phyloP scores from a whole-genome alignment of 1,140 invertebrate genomes.

The Trissolcus basalis region DNA sequence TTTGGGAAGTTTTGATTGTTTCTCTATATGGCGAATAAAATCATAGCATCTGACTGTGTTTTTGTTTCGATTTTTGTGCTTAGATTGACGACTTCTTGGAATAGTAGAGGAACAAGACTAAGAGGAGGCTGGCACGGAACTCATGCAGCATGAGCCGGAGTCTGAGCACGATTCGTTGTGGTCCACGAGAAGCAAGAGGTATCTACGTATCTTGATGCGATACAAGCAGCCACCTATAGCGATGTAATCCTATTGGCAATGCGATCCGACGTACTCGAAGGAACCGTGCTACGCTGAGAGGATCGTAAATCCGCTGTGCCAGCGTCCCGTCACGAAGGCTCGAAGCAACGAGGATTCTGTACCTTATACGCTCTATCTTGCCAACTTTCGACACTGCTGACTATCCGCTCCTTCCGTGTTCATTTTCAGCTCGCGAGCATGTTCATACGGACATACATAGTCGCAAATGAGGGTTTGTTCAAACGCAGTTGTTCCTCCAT shows the following conservation, averaged over 20 bases:
- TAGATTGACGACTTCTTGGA: constrained; percentile 51
- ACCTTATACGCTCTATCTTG: constrained; percentile 65
- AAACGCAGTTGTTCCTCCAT: constrained; percentile 52
- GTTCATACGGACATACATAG: constrained; percentile 53
- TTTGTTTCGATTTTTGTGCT: constrained; percentile 17
- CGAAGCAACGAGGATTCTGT: constrained; percentile 66
- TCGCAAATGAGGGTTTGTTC: constrained; percentile 59
- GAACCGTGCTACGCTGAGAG: constrained; percentile 69
- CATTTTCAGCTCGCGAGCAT: constrained; percentile 52
- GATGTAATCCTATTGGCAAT: constrained; percentile 74
- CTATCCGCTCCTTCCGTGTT: constrained; percentile 57
- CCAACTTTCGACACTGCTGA: constrained; percentile 54
- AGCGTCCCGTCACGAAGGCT: constrained; percentile 69
- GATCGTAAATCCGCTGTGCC: constrained; percentile 71
- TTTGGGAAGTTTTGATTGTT: constrained; percentile 54
- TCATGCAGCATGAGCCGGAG: constrained; percentile 70
- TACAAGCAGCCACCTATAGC: constrained; percentile 70
- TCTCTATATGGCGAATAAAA: constrained; percentile 18
- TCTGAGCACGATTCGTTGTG: constrained; percentile 68
- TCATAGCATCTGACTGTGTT: constrained; percentile 6
- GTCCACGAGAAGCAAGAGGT: constrained; percentile 59
- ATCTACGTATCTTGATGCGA: constrained; percentile 73
- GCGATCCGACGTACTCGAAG: constrained; percentile 70
- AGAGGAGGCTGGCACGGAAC: constrained; percentile 68
- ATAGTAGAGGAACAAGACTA: constrained; percentile 67